A percentile compares a stretch with the other conserved stretches of the same genome.
Evolutionary conservation across 1,140 invertebrate genomes (phyloP).

Genomic region (Lanistes nyassanus): DNA sequence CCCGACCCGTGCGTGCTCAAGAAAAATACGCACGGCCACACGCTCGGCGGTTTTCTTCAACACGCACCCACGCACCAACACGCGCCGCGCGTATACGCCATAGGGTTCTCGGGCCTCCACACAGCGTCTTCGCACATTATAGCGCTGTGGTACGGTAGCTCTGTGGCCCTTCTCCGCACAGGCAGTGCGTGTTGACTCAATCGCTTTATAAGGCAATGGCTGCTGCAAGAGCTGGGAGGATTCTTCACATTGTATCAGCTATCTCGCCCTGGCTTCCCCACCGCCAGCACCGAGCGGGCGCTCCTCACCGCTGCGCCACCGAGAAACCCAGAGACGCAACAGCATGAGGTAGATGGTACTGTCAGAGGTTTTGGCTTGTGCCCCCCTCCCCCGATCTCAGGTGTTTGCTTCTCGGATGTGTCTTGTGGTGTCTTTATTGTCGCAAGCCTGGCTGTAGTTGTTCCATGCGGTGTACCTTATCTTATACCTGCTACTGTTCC

Average conservation of each 20-base stretch:
- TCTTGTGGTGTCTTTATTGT: too few relatives aligned
- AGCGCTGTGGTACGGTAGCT: background rate
- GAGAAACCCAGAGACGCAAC: background rate
- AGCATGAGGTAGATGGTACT: background rate
- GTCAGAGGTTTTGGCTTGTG: background rate
- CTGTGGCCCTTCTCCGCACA: background rate
- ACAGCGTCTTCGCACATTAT: background rate
- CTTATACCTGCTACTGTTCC: too few relatives aligned
- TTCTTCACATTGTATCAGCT: conserved; percentile 10
- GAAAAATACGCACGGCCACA: background rate
- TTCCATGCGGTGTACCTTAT: too few relatives aligned
- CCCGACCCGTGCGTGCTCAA: background rate
- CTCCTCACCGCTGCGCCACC: background rate
- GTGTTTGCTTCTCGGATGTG: background rate
- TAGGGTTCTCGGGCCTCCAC: background rate
- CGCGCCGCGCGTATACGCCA: background rate
- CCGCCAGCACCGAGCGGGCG: background rate
- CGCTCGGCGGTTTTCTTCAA: background rate
- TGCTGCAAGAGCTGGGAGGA: background rate
- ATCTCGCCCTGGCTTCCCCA: background rate
- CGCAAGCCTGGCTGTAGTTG: too few relatives aligned
- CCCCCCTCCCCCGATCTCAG: background rate
- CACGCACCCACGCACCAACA: background rate
- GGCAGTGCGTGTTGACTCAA: conserved; percentile 8
- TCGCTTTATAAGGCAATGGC: conserved; percentile 25